These are phyloP conservation scores for Patella ulyssiponensis DNA, from an alignment of 2,888 invertebrate species.

Conservation along the genomic window DNA sequence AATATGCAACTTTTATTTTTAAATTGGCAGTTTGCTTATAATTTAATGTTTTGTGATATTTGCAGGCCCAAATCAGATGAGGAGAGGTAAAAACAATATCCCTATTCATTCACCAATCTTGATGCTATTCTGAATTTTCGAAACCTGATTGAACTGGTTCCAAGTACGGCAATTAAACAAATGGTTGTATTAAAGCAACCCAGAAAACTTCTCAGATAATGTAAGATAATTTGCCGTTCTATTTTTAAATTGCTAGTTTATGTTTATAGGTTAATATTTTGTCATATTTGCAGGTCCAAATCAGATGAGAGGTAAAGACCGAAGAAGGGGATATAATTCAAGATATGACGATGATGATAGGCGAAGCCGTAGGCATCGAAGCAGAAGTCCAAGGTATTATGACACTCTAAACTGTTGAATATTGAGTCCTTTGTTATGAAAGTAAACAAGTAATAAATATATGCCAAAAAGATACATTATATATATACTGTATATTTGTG, in stretches of 20 bases:
- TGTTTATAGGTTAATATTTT: neutral
- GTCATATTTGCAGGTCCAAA: slow-evolving; percentile 50
- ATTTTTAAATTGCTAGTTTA: neutral
- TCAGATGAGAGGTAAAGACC: slow-evolving; percentile 61
- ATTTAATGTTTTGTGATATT: slow-evolving; percentile 14
- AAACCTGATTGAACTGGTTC: too few relatives aligned
- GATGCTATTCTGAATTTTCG: too few relatives aligned
- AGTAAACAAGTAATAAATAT: too few relatives aligned
- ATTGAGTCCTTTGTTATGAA: too few relatives aligned
- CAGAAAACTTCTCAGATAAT: too few relatives aligned
- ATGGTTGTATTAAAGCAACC: too few relatives aligned
- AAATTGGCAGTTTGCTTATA: neutral
- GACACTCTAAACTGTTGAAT: too few relatives aligned
- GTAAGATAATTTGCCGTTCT: neutral
- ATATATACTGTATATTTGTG: too few relatives aligned
- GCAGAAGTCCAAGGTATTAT: slow-evolving; percentile 42
- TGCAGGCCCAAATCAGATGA: slow-evolving; percentile 64
- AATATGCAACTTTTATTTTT: neutral
- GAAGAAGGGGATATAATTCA: slow-evolving; percentile 40
- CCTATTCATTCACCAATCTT: too few relatives aligned
- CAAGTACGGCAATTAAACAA: too few relatives aligned
- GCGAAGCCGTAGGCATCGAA: slow-evolving; percentile 40
- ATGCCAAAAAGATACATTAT: too few relatives aligned
- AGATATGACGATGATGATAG: slow-evolving; percentile 48
- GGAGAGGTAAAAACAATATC: slow-evolving; percentile 22